Percentiles rank a stretch among this genome's conserved stretches.
These are phyloP conservation scores for Eclectus roratus DNA, from an alignment of 2,113 vertebrate genomes.

Conservation along the genomic window DNA sequence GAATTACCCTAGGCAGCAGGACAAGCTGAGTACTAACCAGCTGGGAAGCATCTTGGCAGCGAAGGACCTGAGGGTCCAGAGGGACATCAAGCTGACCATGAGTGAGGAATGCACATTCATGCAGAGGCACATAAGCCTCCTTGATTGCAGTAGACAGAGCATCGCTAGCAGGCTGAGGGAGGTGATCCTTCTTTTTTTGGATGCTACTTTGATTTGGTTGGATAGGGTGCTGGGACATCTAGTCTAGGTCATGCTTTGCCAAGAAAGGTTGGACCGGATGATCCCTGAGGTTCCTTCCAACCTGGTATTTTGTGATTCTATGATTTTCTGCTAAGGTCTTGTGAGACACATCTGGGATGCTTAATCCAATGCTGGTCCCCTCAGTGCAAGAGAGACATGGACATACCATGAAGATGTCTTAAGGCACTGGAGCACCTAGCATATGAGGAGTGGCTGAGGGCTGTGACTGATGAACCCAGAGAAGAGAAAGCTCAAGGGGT, in stretches of 20 bases:
- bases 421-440: not conserved
- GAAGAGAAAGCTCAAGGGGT: not conserved
- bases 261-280: not conserved
- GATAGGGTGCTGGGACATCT: not conserved
- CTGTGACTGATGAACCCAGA: too few relatives aligned
- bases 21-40: not conserved
- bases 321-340: fast-evolving
- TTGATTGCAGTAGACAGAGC: not conserved
- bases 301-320: not conserved
- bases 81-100: not conserved
- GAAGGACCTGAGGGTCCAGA: not conserved
- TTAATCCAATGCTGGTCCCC: not conserved
- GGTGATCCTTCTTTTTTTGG: not conserved
- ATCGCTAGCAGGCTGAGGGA: not conserved
- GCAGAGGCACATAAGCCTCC: fast-evolving
- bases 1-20: not conserved
- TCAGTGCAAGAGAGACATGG: not conserved
- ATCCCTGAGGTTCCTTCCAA: not conserved
- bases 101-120: not conserved
- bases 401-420: not conserved
- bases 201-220: not conserved
- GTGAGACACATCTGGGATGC: not conserved
- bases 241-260: not conserved
- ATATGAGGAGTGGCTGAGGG: too few relatives aligned
- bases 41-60: not conserved